Percentiles rank a stretch among this genome's conserved stretches.
Conservation (phyloP, 1,140 invertebrate genomes). For the Heliconius eleuchia region DNA sequence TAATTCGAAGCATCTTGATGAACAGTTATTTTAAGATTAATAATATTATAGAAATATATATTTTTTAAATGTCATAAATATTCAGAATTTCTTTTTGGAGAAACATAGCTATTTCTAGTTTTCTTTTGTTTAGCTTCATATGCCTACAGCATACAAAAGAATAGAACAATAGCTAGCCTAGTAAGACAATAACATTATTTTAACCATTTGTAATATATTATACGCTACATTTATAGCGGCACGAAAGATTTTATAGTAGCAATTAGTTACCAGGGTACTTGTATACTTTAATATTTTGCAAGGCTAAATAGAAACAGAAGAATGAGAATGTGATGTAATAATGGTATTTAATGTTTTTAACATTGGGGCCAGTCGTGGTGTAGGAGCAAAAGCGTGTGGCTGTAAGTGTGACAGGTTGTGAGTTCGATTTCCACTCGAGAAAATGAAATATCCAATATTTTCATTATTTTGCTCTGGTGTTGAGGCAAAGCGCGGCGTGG, state of each 20-base stretch:
- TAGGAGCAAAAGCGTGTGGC: no score
- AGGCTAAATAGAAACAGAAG: background rate
- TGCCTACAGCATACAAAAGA: constrained; percentile 8
- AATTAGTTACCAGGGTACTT: background rate
- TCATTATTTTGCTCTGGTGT: no score
- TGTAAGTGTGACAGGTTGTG: no score
- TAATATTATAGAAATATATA: background rate
- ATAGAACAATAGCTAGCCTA: background rate
- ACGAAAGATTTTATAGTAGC: background rate
- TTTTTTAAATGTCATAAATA: background rate
- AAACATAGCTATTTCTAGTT: constrained; percentile 5
- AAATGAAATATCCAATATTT: no score
- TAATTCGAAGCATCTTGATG: no score
- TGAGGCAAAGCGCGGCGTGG: no score
- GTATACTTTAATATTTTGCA: background rate
- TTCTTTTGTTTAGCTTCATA: constrained; percentile 10
- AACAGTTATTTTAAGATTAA: no score
- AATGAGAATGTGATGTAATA: background rate
- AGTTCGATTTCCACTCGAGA: no score
- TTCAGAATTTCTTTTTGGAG: background rate
- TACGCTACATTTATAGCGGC: background rate
- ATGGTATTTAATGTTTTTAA: no score
- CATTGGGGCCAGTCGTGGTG: no score
- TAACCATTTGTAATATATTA: constrained; percentile 14
- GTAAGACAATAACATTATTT: constrained; percentile 1